Evolutionary conservation across 2,113 vertebrate species (phyloP).

Genomic region (Sula dactylatra): DNA sequence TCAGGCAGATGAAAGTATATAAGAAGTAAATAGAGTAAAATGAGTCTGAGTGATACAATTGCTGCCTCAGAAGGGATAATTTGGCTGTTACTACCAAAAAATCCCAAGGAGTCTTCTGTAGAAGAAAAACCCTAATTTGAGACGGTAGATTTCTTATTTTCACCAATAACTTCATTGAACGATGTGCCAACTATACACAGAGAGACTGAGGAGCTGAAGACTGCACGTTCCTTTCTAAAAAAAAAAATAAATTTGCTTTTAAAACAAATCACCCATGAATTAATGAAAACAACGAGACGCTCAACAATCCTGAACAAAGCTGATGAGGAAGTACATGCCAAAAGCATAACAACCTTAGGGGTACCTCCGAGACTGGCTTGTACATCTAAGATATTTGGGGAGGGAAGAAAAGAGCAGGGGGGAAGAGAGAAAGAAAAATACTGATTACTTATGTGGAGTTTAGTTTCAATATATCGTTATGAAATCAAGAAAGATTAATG

Average conservation of each 20-base stretch:
- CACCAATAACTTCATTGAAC: not conserved
- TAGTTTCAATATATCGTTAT: not conserved
- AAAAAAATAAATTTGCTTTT: not conserved
- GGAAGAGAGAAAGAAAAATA: not conserved
- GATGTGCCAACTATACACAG: not conserved
- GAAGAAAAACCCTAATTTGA: not conserved
- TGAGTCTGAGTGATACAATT: accelerated
- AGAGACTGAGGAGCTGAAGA: not conserved
- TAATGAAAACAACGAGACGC: not conserved
- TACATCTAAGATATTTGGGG: not conserved
- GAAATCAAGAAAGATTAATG: not conserved
- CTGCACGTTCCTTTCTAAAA: not conserved
- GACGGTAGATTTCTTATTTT: not conserved
- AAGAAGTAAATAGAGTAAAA: not conserved
- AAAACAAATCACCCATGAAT: not conserved
- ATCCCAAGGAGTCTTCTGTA: not conserved
- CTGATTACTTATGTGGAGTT: not conserved
- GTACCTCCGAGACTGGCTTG: not conserved
- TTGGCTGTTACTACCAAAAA: not conserved
- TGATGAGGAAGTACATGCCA: not conserved
- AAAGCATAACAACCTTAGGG: not conserved
- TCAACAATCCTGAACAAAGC: not conserved
- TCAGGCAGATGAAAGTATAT: not conserved
- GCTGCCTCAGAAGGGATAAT: not conserved
- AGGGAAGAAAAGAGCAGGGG: not conserved